phyloP scores from a whole-genome alignment of 2,888 invertebrate species.

The Dugesia japonica region DNA sequence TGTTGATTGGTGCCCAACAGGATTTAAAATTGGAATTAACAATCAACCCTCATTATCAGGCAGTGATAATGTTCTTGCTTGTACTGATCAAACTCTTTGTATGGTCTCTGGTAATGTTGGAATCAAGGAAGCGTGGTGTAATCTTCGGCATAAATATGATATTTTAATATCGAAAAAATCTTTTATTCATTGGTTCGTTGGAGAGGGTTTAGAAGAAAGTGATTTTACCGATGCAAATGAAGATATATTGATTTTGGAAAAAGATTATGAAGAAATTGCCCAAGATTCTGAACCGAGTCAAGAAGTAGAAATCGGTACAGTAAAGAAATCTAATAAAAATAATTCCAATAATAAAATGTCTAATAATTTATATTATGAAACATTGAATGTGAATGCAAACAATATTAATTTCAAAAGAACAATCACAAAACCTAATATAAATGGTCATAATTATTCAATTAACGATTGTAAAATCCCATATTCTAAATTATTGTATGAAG shows the following conservation, averaged over 20 bases:
- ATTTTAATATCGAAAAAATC: slow-evolving; percentile 67
- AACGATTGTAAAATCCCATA: neutral
- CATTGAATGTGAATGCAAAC: neutral
- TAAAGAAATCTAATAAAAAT: neutral
- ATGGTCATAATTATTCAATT: neutral
- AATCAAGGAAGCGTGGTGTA: slow-evolving; percentile 70
- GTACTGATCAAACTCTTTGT: slow-evolving; percentile 61
- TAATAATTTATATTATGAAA: neutral
- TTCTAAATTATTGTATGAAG: neutral
- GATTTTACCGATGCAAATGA: slow-evolving; percentile 76
- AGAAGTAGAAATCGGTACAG: neutral
- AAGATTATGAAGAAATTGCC: slow-evolving; percentile 49
- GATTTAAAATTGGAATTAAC: slow-evolving; percentile 32
- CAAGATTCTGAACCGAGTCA: slow-evolving; percentile 36
- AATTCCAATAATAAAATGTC: neutral
- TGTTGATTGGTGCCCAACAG: slow-evolving; percentile 34
- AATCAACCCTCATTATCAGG: slow-evolving; percentile 27
- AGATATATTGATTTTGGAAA: slow-evolving; percentile 54
- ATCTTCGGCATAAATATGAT: slow-evolving; percentile 56
- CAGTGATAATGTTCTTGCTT: slow-evolving; percentile 52
- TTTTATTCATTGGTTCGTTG: slow-evolving; percentile 71
- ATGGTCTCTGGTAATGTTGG: slow-evolving; percentile 80
- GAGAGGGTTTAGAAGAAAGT: slow-evolving; percentile 63
- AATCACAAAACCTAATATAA: neutral
- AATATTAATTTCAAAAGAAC: neutral